These are phyloP conservation scores for Paraescarpia echinospica DNA, from an alignment of 1,140 invertebrate species.

Conservation along the genomic window DNA sequence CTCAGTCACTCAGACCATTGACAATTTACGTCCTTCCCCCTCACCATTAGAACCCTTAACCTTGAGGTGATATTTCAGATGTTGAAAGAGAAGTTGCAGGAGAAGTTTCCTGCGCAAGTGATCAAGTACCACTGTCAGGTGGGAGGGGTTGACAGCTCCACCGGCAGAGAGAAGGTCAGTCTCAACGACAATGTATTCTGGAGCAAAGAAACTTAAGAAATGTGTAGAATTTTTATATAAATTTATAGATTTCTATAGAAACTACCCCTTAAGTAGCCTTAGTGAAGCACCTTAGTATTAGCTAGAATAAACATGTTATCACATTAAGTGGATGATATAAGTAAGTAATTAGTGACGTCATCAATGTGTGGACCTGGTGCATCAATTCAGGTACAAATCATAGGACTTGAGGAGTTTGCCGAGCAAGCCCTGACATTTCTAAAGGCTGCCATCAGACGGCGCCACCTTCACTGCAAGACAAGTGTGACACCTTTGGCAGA, in stretches of 20 bases:
- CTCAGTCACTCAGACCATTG: too few species aligned
- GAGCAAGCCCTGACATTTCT: slow-evolving; percentile 44
- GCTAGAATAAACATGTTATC: too few species aligned
- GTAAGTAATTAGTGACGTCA: too few species aligned
- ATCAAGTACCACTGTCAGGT: slow-evolving; percentile 42
- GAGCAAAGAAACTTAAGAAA: too few species aligned
- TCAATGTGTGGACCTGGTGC: too few species aligned
- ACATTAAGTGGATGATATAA: too few species aligned
- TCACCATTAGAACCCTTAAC: not conserved
- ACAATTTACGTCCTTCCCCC: too few species aligned
- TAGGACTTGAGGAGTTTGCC: slow-evolving; percentile 45
- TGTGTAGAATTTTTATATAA: too few species aligned
- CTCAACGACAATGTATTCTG: not conserved
- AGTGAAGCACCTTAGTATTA: too few species aligned
- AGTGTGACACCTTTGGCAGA: slow-evolving; percentile 18
- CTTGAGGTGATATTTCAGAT: slow-evolving; percentile 31
- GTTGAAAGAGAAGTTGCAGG: slow-evolving; percentile 38
- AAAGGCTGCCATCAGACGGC: slow-evolving; percentile 41
- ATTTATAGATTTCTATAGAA: too few species aligned
- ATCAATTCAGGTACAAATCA: slow-evolving; percentile 40
- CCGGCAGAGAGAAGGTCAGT: slow-evolving; percentile 44
- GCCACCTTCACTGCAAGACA: slow-evolving; percentile 32
- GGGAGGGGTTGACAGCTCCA: slow-evolving; percentile 28
- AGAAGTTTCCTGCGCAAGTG: slow-evolving; percentile 44
- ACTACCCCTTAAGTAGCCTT: too few species aligned